A percentile compares a stretch with the other conserved stretches of the same genome.
Evolutionary conservation across 2,888 invertebrate species (phyloP).

Genomic region (Sesamia inferens): DNA sequence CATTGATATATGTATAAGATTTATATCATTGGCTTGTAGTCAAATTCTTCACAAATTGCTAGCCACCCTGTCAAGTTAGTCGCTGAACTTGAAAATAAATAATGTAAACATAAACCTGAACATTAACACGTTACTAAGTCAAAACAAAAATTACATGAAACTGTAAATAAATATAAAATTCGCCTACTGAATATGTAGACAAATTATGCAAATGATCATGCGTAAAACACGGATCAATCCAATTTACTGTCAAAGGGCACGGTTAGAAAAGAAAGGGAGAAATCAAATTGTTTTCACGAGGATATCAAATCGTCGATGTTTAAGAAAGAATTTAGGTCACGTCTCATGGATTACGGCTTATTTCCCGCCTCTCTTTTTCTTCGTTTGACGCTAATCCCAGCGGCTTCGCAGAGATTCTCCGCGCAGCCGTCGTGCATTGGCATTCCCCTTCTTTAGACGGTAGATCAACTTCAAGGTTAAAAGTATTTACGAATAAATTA

Average conservation of each 20-base stretch:
- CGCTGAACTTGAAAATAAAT: slow-evolving; percentile 4
- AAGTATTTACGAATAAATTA: slow-evolving; percentile 66
- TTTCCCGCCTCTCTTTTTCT: slow-evolving; percentile 88
- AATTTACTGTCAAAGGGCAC: slow-evolving; percentile 77
- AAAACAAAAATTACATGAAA: slow-evolving; percentile 28
- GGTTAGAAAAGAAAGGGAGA: slow-evolving; percentile 78
- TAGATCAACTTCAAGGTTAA: slow-evolving; percentile 77
- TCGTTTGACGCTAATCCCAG: slow-evolving; percentile 88
- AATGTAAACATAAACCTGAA: slow-evolving; percentile 14
- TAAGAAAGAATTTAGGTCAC: slow-evolving; percentile 88
- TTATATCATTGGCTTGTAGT: not conserved
- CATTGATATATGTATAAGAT: too few species aligned
- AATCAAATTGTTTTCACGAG: slow-evolving; percentile 87
- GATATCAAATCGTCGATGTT: slow-evolving; percentile 88
- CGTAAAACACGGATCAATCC: slow-evolving; percentile 76
- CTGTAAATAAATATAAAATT: slow-evolving; percentile 50
- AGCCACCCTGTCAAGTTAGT: not conserved
- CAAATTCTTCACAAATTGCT: not conserved
- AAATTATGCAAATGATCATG: slow-evolving; percentile 71
- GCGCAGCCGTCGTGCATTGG: slow-evolving; percentile 69
- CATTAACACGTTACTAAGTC: slow-evolving; percentile 15
- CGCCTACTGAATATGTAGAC: slow-evolving; percentile 48
- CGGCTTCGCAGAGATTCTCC: slow-evolving; percentile 83
- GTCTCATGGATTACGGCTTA: slow-evolving; percentile 88
- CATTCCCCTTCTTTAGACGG: slow-evolving; percentile 62